Evolutionary conservation across 2,888 invertebrate genomes (phyloP).

Genomic region (Cordylochernes scorpioides): DNA sequence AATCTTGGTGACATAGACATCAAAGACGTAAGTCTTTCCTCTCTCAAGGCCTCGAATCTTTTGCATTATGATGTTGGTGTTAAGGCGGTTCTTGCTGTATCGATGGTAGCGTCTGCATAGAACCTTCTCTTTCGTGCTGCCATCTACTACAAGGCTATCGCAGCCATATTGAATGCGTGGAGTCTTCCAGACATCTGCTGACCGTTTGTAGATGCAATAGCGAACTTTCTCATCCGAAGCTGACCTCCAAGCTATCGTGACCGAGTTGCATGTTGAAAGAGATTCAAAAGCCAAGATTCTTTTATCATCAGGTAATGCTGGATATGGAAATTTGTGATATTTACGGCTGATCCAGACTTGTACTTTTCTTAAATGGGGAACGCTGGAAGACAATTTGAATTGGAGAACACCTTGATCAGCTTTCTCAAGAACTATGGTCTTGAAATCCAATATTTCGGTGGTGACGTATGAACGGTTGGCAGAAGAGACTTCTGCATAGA

Average conservation of each 20-base stretch:
- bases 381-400: not conserved
- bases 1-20: conserved; percentile 17
- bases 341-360: conserved; percentile 5
- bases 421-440: not conserved
- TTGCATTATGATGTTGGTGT: conserved; percentile 15
- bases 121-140: conserved; percentile 1
- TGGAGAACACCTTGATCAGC: not conserved
- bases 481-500: not conserved
- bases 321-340: conserved; percentile 15
- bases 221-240: conserved; percentile 17
- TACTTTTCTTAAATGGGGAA: not conserved
- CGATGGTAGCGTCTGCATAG: conserved; percentile 3
- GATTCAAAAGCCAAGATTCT: conserved; percentile 17
- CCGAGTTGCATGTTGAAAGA: conserved; percentile 18
- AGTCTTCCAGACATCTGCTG: not conserved
- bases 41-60: conserved; percentile 17
- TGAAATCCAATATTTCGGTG: conserved; percentile 1
- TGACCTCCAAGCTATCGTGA: conserved; percentile 19
- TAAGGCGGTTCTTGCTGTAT: conserved; percentile 1
- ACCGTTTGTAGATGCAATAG: conserved; percentile 19
- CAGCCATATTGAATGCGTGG: not conserved
- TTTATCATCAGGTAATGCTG: conserved; percentile 17
- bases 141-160: not conserved
- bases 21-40: conserved; percentile 18
- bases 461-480: not conserved